phyloP scores from a whole-genome alignment of 2,888 invertebrate species.

The Melolontha melolontha region DNA sequence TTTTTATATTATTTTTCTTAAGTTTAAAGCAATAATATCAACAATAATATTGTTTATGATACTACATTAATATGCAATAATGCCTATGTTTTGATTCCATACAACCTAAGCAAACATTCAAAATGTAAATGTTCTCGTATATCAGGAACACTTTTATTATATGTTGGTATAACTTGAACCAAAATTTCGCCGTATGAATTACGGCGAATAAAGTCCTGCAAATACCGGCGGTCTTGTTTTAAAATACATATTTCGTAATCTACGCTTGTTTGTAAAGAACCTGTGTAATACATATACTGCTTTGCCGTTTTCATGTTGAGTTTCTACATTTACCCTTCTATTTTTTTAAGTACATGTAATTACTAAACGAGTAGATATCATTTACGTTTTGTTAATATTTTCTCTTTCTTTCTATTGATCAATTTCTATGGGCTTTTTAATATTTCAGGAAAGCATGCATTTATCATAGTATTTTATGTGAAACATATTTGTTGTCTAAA shows the following conservation, averaged over 20 bases:
- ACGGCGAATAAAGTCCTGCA: conserved; percentile 75
- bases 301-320: conserved; percentile 62
- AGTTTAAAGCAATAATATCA: conserved; percentile 76
- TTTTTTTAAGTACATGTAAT: conserved; percentile 57
- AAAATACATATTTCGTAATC: conserved; percentile 5
- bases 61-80: conserved; percentile 71
- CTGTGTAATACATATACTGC: conserved; percentile 56
- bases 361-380: conserved; percentile 61
- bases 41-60: conserved; percentile 62
- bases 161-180: conserved; percentile 75
- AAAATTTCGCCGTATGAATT: conserved; percentile 75
- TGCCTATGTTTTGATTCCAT: conserved; percentile 67
- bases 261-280: conserved; percentile 50
- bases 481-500: conserved; percentile 50
- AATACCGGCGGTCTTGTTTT: conserved; percentile 67
- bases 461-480: conserved; percentile 57
- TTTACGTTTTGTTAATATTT: conserved; percentile 59
- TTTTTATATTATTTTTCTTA: conserved; percentile 56
- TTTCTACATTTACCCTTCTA: conserved; percentile 59
- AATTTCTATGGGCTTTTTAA: conserved; percentile 55
- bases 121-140: conserved; percentile 74
- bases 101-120: conserved; percentile 71
- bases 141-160: conserved; percentile 68
- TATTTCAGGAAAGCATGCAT: conserved; percentile 57
- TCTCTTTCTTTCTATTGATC: conserved; percentile 60